Percentiles rank a stretch among this genome's conserved stretches.
Evolutionary conservation across 2,888 invertebrate species (phyloP).

Genomic region (Chrysodeixis includens): DNA sequence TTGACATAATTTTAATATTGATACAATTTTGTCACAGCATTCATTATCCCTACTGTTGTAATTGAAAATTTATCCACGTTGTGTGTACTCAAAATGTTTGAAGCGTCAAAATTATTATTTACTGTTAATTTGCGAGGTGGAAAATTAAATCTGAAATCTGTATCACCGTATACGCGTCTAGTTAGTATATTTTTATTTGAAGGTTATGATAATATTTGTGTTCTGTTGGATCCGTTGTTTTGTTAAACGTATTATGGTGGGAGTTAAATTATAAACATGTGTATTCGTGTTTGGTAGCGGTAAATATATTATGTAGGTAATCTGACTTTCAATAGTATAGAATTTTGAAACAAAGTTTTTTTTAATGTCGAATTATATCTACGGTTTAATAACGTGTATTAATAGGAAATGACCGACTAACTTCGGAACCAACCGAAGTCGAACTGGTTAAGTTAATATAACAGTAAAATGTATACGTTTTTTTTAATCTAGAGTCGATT

Average conservation of each 20-base stretch:
- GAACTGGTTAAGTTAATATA: no score
- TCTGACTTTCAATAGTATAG: slow-evolving; percentile 5
- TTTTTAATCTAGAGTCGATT: no score
- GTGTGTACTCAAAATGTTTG: slow-evolving; percentile 41
- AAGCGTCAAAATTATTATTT: slow-evolving; percentile 50
- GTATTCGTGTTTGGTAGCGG: background rate
- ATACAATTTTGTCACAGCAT: slow-evolving; percentile 51
- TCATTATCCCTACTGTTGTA: slow-evolving; percentile 52
- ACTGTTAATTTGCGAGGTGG: slow-evolving; percentile 39
- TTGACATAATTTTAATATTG: slow-evolving; percentile 57
- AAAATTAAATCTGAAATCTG: slow-evolving; percentile 42
- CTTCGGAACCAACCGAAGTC: no score
- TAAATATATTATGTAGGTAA: background rate
- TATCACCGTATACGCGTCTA: background rate
- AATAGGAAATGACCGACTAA: no score
- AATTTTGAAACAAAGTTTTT: background rate
- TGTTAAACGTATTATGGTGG: background rate
- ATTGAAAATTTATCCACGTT: slow-evolving; percentile 54
- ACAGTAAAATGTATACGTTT: no score
- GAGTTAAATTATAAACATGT: background rate
- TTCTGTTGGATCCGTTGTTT: background rate
- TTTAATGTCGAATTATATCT: no score
- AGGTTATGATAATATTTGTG: background rate
- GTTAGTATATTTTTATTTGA: background rate
- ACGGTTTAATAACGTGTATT: no score